Conservation (phyloP, 1,140 invertebrate genomes). For the Augochlora pura region DNA sequence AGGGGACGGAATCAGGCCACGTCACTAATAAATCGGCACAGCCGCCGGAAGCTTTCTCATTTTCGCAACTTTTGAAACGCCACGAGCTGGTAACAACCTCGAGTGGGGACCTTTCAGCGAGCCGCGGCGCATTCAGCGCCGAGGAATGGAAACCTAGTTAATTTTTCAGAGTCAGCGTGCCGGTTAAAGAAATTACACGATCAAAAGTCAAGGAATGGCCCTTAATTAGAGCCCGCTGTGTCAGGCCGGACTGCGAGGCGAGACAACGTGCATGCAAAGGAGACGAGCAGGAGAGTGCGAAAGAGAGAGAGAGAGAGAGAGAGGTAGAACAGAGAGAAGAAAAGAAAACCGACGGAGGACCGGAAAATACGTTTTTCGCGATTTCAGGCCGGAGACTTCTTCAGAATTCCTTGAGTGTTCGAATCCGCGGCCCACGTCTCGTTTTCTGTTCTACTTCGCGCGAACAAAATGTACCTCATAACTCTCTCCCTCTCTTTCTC, state of each 20-base stretch:
- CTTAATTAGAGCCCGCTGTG: constrained; percentile 15
- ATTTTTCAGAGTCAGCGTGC: constrained; percentile 18
- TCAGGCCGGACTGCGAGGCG: background rate
- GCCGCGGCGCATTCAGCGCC: background rate
- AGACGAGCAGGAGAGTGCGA: no score
- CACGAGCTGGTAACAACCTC: background rate
- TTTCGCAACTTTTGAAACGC: constrained; percentile 2
- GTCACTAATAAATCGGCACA: constrained; percentile 10
- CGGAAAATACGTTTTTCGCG: no score
- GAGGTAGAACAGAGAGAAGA: background rate
- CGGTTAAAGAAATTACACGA: constrained; percentile 16
- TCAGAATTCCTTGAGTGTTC: constrained; percentile 3
- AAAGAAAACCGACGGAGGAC: background rate
- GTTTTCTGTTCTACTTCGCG: background rate
- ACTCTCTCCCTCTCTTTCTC: background rate
- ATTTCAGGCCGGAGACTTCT: background rate
- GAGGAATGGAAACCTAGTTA: background rate
- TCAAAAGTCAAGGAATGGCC: constrained; percentile 7
- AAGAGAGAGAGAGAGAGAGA: no score
- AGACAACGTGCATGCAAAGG: background rate
- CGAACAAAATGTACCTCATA: background rate
- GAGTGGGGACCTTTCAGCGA: background rate
- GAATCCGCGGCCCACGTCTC: background rate
- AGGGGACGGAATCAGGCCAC: constrained; percentile 17
- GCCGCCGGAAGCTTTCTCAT: background rate